Evolutionary conservation across 2,113 vertebrate species (phyloP).

Genomic region (Hucho hucho): DNA sequence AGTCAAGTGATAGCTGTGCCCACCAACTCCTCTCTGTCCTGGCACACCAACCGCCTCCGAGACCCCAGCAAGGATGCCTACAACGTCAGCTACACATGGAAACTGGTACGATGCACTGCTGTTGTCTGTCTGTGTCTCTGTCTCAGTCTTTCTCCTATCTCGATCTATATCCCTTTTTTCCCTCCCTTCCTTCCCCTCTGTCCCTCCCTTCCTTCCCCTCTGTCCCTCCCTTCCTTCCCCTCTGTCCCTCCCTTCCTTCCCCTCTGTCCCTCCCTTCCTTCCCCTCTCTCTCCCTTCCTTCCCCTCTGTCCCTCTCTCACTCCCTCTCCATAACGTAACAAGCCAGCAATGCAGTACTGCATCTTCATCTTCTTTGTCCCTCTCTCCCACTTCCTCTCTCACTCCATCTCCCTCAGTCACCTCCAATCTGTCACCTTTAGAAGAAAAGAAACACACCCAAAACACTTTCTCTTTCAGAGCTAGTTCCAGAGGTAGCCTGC

Average conservation of each 20-base stretch:
- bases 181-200: not conserved
- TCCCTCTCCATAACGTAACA: not conserved
- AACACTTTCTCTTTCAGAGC: too few species aligned
- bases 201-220: not conserved
- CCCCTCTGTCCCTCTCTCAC: not conserved
- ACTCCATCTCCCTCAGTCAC: constrained; percentile 1
- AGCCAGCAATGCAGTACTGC: too few species aligned
- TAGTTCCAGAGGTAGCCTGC: too few species aligned
- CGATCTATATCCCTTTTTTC: too few species aligned
- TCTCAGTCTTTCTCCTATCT: too few species aligned
- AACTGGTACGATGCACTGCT: constrained; percentile 80
- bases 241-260: not conserved
- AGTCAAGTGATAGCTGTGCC: constrained; percentile 95
- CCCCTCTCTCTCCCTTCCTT: not conserved
- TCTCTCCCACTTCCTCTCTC: not conserved
- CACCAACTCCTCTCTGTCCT: constrained; percentile 93
- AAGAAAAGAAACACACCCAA: constrained; percentile 31
- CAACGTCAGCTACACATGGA: constrained; percentile 99
- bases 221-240: not conserved
- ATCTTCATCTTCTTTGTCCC: not conserved
- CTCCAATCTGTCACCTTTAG: constrained; percentile 36
- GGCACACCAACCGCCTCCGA: constrained; percentile 93
- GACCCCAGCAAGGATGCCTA: constrained; percentile 88
- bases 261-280: too few species aligned
- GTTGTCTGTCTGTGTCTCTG: too few species aligned